Percentiles rank a stretch among this genome's conserved stretches.
phyloP scores from a whole-genome alignment of 2,113 vertebrate species.

The Mustela nigripes region DNA sequence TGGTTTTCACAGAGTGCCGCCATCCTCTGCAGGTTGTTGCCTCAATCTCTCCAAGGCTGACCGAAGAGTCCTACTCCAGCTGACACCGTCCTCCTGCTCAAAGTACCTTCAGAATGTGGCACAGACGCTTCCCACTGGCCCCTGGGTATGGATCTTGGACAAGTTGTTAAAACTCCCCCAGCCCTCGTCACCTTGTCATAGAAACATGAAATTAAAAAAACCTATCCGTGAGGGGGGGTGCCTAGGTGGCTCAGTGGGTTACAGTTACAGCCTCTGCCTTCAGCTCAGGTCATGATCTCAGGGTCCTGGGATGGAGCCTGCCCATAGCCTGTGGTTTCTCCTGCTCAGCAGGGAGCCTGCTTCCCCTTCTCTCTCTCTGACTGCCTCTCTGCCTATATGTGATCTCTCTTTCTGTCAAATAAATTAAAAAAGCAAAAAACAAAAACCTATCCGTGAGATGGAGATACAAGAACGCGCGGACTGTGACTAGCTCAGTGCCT shows the following conservation, averaged over 20 bases:
- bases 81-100: not conserved
- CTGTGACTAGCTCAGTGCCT: not conserved
- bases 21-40: not conserved
- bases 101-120: not conserved
- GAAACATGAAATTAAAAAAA: not conserved
- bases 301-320: too few relatives aligned
- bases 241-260: too few relatives aligned
- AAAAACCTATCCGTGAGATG: not conserved
- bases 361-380: too few relatives aligned
- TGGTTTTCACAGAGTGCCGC: not conserved
- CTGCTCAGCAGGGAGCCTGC: too few relatives aligned
- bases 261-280: too few relatives aligned
- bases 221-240: too few relatives aligned
- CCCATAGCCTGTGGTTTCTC: too few relatives aligned
- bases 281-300: too few relatives aligned
- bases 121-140: not conserved
- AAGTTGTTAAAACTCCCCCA: not conserved
- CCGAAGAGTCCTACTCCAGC: not conserved
- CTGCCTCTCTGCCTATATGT: too few relatives aligned
- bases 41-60: not conserved
- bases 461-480: not conserved
- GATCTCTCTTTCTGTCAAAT: too few relatives aligned
- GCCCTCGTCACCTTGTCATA: not conserved
- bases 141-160: not conserved
- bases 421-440: too few relatives aligned